Base-by-base conservation (phyloP, 30 jellyfish, hydroid and myxozoan genomes). In the Aurelia sp. region DNA sequence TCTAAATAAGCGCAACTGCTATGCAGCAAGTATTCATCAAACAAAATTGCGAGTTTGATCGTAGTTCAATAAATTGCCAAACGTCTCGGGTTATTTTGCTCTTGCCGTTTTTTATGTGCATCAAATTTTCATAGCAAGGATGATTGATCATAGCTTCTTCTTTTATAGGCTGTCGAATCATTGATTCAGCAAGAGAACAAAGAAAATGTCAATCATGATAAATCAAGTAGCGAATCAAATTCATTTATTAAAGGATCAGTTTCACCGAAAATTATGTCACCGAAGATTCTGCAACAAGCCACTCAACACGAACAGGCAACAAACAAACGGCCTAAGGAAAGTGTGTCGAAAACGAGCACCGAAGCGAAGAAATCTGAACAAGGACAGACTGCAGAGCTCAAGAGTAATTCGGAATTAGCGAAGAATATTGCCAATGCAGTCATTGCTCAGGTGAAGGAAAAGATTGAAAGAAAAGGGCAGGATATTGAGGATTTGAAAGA, bases 101-200 rank as follows among this genome's bases (percentile, higher is more conserved):
- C 50, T 4, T 7, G 50, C 9, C 50, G 47, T 35, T 27, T 6
- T 40, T 40, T 40, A 8, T 40, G 10, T 40, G 51, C 5, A 40
- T 40, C 5, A 40, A 40, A 40, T 40, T 4, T 44, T 44, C 16
- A 0, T 7, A 9, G 15, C 16, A 13, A 8, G 3, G 55, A 0
- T 9, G 15, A 4, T 44, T 44, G 9, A 44, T 44, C 15, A 44
- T 8, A 0, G 15, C 55, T 41, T 80, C n/a, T 51, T 40, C 21
- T 51, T 53, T 84, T 79, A 44, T 24, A 94, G 99, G 97, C 96
- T 10, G 96, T 94, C 24, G 99, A 94, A 64, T 86, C 73, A 11
- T 59, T 71, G 91, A 94, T 94, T 57, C 84, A 70, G 58, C 89
- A 47, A 20, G 99, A 94, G 63, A 76, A 92, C 69, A 92, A 67